Conservation (phyloP, 2,888 invertebrate species). For the Eupithecia vulgata region DNA sequence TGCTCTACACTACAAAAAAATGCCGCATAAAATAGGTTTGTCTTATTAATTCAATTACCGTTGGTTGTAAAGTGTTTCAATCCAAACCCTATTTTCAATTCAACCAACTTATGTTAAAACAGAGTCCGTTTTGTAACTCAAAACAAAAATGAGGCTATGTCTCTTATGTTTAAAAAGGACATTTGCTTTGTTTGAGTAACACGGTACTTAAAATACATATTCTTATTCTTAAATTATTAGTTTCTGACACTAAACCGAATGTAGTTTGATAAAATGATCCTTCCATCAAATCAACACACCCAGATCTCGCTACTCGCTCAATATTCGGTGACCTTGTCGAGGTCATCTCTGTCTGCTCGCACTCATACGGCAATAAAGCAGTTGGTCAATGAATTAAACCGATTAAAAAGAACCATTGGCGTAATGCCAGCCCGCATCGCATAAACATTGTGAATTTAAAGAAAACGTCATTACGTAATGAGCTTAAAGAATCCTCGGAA, state of each 20-base stretch:
- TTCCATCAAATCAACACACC: not conserved
- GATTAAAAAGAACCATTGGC: constrained; percentile 81
- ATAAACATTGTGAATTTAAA: constrained; percentile 80
- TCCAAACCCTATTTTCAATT: not conserved
- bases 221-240: not conserved
- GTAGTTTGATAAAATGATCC: not conserved
- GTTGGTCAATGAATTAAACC: constrained; percentile 80
- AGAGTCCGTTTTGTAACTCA: not conserved
- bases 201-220: not conserved
- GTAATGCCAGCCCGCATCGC: constrained; percentile 71
- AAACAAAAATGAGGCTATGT: not conserved
- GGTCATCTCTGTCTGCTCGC: constrained; percentile 73
- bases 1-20: too few species aligned
- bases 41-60: not conserved
- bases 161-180: not conserved
- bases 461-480: constrained; percentile 77
- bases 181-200: not conserved
- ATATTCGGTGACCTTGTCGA: constrained; percentile 71
- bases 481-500: constrained; percentile 45
- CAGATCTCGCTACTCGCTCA: constrained; percentile 44
- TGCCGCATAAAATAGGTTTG: not conserved
- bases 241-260: not conserved
- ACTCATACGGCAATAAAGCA: constrained; percentile 73
- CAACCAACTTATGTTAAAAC: not conserved
- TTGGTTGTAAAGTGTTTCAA: not conserved